A percentile compares a stretch with the other conserved stretches of the same genome.
phyloP scores from a whole-genome alignment of 2,888 invertebrate species.

The Microctonus hyperodae region DNA sequence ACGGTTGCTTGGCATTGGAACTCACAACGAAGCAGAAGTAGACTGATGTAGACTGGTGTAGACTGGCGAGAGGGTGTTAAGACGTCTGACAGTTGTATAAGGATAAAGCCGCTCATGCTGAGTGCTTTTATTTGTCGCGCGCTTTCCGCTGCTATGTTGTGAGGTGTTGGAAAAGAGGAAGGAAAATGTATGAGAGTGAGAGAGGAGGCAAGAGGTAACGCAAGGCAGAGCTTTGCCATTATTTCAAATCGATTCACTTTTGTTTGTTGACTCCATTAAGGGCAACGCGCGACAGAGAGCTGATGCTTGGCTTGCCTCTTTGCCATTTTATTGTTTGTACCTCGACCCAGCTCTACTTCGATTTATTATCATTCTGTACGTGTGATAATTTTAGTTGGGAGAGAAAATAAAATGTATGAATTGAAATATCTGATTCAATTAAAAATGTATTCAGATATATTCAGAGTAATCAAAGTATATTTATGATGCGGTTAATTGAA shows the following conservation, averaged over 20 bases:
- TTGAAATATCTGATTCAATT: too few relatives aligned
- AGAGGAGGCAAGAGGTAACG: neutral
- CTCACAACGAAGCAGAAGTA: constrained; percentile 8
- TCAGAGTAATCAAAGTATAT: too few relatives aligned
- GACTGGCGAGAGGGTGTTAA: constrained; percentile 46
- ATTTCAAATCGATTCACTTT: constrained; percentile 60
- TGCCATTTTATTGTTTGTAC: constrained; percentile 9
- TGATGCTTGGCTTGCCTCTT: too few relatives aligned
- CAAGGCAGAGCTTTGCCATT: constrained; percentile 45
- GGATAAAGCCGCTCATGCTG: constrained; percentile 60
- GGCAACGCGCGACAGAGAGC: constrained; percentile 28
- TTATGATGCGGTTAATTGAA: too few relatives aligned
- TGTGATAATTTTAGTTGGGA: too few relatives aligned
- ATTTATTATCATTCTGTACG: neutral
- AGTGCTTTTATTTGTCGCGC: constrained; percentile 61
- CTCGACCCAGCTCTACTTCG: neutral
- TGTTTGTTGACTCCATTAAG: constrained; percentile 61
- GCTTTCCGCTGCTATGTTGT: constrained; percentile 39
- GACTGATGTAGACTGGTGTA: constrained; percentile 12
- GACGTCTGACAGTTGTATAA: constrained; percentile 60
- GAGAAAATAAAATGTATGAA: too few relatives aligned
- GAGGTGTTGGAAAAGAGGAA: neutral
- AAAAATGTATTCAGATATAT: too few relatives aligned
- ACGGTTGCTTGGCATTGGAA: constrained; percentile 3
- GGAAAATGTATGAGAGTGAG: neutral